Conservation (phyloP, 2,888 invertebrate genomes). For the Glomeris marginata region DNA sequence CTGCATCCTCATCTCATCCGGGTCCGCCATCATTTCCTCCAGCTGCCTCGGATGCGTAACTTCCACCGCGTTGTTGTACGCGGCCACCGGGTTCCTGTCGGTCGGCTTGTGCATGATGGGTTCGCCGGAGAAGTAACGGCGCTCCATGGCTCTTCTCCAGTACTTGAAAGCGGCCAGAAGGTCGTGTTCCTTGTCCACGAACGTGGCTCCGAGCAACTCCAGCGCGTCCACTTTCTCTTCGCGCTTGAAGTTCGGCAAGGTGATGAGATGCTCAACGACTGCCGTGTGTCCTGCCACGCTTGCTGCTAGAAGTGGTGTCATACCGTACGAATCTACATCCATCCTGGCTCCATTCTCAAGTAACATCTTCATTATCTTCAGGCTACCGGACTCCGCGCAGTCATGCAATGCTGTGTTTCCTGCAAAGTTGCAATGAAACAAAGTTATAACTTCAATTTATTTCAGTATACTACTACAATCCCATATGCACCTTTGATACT, state of each 20-base stretch:
- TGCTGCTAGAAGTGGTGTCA: conserved; percentile 89
- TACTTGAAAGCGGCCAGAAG: conserved; percentile 75
- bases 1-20: conserved; percentile 91
- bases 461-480: no score
- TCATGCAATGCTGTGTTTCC: conserved; percentile 93
- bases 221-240: conserved; percentile 67
- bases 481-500: conserved; percentile 38
- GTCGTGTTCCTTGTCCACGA: conserved; percentile 90
- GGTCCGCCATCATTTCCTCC: conserved; percentile 75
- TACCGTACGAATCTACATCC: conserved; percentile 88
- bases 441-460: neutral
- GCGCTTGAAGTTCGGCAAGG: conserved; percentile 51
- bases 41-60: conserved; percentile 60
- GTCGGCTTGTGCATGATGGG: conserved; percentile 57
- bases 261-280: conserved; percentile 82
- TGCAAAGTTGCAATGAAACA: conserved; percentile 18
- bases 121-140: conserved; percentile 46
- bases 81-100: conserved; percentile 54
- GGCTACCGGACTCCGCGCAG: conserved; percentile 88
- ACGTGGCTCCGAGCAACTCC: conserved; percentile 83
- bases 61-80: conserved; percentile 78
- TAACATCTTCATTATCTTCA: conserved; percentile 79
- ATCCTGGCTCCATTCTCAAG: conserved; percentile 75
- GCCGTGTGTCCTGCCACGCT: conserved; percentile 77
- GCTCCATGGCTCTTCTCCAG: conserved; percentile 84